phyloP scores from a whole-genome alignment of 2,888 invertebrate genomes.

The Eumacrocentrus americanus region DNA sequence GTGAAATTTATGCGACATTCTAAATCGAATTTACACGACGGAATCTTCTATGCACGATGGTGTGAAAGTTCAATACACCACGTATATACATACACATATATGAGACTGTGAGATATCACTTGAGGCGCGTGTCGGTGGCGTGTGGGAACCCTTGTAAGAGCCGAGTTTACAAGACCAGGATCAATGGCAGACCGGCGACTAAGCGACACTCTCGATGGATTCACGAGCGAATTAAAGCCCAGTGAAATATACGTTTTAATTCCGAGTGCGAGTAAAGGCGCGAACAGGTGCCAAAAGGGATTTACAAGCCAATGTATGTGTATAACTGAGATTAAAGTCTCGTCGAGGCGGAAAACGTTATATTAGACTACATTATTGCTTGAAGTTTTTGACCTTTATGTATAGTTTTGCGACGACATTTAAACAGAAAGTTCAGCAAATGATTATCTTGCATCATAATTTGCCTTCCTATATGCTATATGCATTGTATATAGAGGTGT shows the following conservation, averaged over 20 bases:
- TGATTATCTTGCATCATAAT: not conserved
- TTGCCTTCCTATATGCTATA: not conserved
- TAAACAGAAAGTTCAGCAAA: not conserved
- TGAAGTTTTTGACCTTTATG: not conserved
- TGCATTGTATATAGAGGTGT: not conserved
- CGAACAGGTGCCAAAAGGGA: not conserved
- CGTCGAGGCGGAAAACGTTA: not conserved
- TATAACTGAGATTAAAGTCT: not conserved
- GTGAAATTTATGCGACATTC: slow-evolving; percentile 38
- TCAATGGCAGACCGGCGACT: slow-evolving; percentile 8
- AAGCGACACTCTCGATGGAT: slow-evolving; percentile 7
- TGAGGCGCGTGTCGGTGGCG: not conserved
- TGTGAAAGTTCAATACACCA: slow-evolving; percentile 34
- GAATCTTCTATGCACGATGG: slow-evolving; percentile 8
- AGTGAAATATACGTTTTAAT: not conserved
- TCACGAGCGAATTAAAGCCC: slow-evolving; percentile 4
- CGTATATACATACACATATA: not conserved
- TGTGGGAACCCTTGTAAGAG: slow-evolving; percentile 8
- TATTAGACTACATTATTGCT: not conserved
- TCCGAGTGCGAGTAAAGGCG: not conserved
- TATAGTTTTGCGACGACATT: not conserved
- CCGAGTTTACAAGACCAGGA: slow-evolving; percentile 2
- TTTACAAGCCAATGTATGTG: slow-evolving; percentile 1
- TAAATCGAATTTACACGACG: slow-evolving; percentile 37
- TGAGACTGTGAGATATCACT: not conserved